Evolutionary conservation across 2,113 vertebrate species (phyloP).

Genomic region (Otis tarda): DNA sequence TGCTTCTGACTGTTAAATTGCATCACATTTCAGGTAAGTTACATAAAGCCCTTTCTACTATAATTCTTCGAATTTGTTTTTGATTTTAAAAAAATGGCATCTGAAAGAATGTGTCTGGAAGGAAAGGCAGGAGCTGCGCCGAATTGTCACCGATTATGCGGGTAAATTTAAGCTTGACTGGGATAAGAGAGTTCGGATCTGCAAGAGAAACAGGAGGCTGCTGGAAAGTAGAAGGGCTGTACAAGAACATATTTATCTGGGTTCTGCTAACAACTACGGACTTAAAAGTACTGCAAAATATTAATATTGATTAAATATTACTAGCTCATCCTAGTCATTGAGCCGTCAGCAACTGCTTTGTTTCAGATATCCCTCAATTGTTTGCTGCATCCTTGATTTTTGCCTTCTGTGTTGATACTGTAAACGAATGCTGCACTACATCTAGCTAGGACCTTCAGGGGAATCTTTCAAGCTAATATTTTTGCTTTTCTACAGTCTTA

Average conservation of each 20-base stretch:
- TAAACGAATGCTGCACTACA: too few relatives aligned
- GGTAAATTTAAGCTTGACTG: background rate
- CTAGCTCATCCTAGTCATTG: background rate
- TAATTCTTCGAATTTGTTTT: background rate
- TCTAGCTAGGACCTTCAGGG: background rate
- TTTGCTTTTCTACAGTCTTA: background rate
- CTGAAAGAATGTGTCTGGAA: background rate
- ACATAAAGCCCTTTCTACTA: background rate
- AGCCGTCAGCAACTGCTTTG: fast-evolving
- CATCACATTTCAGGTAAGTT: background rate
- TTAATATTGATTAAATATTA: background rate
- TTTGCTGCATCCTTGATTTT: background rate
- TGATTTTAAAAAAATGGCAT: background rate
- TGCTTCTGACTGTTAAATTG: background rate
- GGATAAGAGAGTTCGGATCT: background rate
- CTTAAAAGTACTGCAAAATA: background rate
- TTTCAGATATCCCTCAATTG: background rate
- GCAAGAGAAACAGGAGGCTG: background rate
- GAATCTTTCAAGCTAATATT: background rate
- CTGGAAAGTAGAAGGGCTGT: background rate
- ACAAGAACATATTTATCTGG: background rate
- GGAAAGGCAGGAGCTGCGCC: background rate
- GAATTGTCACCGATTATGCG: background rate
- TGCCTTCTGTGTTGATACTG: background rate
- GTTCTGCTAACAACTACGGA: background rate